Percentiles rank a stretch among this genome's conserved stretches.
Conservation (phyloP, 2,888 invertebrate species). For the Meandrusa payeni region DNA sequence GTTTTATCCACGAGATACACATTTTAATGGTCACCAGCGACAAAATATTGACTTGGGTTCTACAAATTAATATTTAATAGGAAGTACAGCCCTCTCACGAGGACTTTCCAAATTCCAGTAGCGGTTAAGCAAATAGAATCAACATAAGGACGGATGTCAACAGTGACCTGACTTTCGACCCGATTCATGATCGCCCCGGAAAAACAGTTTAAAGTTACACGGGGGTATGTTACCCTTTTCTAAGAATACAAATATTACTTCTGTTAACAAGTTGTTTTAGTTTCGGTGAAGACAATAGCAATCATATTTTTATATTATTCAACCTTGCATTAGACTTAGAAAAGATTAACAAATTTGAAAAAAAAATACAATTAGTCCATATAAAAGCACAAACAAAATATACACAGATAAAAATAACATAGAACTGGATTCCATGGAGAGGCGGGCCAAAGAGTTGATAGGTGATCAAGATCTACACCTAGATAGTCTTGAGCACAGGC, state of each 20-base stretch:
- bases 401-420: no score
- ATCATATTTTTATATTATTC: background rate
- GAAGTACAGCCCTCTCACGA: conserved; percentile 8
- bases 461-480: no score
- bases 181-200: conserved; percentile 51
- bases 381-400: no score
- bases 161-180: conserved; percentile 60
- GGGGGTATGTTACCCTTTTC: conserved; percentile 54
- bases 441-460: no score
- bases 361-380: no score
- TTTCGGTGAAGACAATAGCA: conserved; percentile 33
- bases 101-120: conserved; percentile 48
- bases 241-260: conserved; percentile 55
- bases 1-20: no score
- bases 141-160: conserved; percentile 69
- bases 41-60: conserved; percentile 9
- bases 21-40: background rate
- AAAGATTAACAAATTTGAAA: no score
- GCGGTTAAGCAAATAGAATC: conserved; percentile 41
- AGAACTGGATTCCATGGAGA: no score
- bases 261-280: conserved; percentile 44
- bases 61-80: conserved; percentile 23
- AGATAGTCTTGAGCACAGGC: no score
- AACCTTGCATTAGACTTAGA: no score
- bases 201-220: conserved; percentile 61